phyloP scores from a whole-genome alignment of 2,888 invertebrate species.

The Chrysolina americana region DNA sequence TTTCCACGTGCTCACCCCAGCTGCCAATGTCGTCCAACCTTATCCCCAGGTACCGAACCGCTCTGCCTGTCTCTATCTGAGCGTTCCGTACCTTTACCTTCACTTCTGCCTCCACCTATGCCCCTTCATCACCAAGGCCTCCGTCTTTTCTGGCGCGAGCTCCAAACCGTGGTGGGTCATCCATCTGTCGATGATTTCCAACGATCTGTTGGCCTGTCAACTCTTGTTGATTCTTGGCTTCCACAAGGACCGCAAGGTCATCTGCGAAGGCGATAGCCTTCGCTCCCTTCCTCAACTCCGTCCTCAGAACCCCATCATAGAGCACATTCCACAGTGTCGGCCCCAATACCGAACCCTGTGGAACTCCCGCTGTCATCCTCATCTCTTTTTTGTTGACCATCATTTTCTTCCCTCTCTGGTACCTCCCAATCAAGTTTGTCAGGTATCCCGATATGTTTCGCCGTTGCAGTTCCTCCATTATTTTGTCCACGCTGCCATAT shows the following conservation, averaged over 20 bases:
- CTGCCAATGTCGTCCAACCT: slow-evolving; percentile 15
- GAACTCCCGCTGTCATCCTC: slow-evolving; percentile 20
- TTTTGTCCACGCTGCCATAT: background rate
- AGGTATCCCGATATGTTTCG: background rate
- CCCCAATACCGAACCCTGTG: slow-evolving; percentile 38
- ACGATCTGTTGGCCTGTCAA: slow-evolving; percentile 22
- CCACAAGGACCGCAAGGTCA: slow-evolving; percentile 33
- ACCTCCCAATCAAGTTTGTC: background rate
- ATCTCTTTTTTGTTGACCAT: background rate
- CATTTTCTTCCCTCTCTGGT: slow-evolving; percentile 2
- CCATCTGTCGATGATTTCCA: slow-evolving; percentile 22
- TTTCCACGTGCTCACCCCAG: slow-evolving; percentile 6
- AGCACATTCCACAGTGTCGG: slow-evolving; percentile 33
- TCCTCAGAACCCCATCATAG: slow-evolving; percentile 23
- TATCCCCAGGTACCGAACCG: slow-evolving; percentile 33
- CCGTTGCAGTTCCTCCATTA: background rate
- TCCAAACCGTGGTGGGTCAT: slow-evolving; percentile 21
- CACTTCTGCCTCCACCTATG: slow-evolving; percentile 6
- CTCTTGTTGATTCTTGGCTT: slow-evolving; percentile 11
- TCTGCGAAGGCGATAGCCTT: slow-evolving; percentile 33
- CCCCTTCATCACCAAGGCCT: slow-evolving; percentile 34
- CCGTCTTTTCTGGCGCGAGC: slow-evolving; percentile 37
- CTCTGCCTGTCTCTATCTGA: slow-evolving; percentile 1
- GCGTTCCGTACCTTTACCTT: slow-evolving; percentile 19
- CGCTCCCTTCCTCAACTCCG: too few species aligned